Evolutionary conservation across 2,797 vertebrate genomes (phyloP).

Genomic region (Okamejei kenojei): DNA sequence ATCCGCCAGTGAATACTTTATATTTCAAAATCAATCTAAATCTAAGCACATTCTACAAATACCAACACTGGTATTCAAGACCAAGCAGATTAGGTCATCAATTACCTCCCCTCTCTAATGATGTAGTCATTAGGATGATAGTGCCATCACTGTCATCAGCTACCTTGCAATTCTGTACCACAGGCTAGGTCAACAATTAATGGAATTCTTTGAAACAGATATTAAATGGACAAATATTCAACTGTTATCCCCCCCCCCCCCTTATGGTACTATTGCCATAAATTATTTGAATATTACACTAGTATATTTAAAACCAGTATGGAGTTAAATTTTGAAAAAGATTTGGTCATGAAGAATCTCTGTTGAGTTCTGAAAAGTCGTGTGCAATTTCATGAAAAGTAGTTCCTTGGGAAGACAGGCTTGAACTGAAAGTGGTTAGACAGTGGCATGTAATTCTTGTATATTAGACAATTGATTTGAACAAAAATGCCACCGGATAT

Average conservation of each 20-base stretch:
- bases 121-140: not conserved
- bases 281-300: not conserved
- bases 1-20: conserved; percentile 27
- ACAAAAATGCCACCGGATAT: not conserved
- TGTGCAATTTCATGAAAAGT: not conserved
- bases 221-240: conserved; percentile 5
- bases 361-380: not conserved
- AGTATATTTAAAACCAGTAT: not conserved
- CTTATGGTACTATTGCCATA: not conserved
- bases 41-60: conserved; percentile 19
- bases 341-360: not conserved
- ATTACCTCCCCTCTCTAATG: not conserved
- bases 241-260: not conserved
- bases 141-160: not conserved
- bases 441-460: not conserved
- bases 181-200: not conserved
- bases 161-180: not conserved
- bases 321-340: conserved; percentile 10
- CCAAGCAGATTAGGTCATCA: not conserved
- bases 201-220: not conserved
- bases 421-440: not conserved
- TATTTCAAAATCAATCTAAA: conserved; percentile 31
- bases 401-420: not conserved
- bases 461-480: not conserved
- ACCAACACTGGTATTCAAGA: conserved; percentile 23